Conservation (phyloP, 2,113 vertebrate species). For the Lepisosteus osseus region DNA sequence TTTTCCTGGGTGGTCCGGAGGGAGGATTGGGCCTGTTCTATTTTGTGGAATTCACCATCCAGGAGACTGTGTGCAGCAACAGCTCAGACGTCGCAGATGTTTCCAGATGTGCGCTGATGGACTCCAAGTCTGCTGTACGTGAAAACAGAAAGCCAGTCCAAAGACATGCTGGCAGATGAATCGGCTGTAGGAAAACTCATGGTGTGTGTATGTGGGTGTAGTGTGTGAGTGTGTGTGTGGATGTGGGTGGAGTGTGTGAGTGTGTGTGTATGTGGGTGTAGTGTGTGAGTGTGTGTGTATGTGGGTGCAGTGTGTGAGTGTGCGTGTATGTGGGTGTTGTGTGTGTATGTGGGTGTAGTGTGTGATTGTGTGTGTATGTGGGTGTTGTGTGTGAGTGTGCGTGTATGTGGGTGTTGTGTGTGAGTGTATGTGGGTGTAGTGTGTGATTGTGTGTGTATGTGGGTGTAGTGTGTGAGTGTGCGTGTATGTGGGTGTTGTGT, state of each 20-base stretch:
- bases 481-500: too few relatives aligned
- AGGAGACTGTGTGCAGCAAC: slow-evolving; percentile 60
- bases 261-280: not conserved
- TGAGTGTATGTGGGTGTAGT: too few relatives aligned
- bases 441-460: too few relatives aligned
- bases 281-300: too few relatives aligned
- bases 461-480: not conserved
- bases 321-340: too few relatives aligned
- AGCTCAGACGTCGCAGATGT: not conserved
- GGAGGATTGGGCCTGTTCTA: slow-evolving; percentile 29
- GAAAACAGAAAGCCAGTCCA: not conserved
- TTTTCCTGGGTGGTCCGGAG: slow-evolving; percentile 35
- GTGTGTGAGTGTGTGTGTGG: not conserved
- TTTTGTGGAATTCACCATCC: slow-evolving; percentile 59
- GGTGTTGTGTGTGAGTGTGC: too few relatives aligned
- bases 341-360: too few relatives aligned
- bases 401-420: too few relatives aligned
- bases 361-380: too few relatives aligned
- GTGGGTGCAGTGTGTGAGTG: too few relatives aligned
- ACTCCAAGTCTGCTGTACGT: slow-evolving; percentile 68
- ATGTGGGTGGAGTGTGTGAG: not conserved
- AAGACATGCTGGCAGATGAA: not conserved
- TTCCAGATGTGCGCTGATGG: slow-evolving; percentile 49
- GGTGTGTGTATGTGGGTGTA: not conserved
- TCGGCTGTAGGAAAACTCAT: not conserved